Evolutionary conservation across 2,888 invertebrate species (phyloP).

Genomic region (Tipula vernalis): DNA sequence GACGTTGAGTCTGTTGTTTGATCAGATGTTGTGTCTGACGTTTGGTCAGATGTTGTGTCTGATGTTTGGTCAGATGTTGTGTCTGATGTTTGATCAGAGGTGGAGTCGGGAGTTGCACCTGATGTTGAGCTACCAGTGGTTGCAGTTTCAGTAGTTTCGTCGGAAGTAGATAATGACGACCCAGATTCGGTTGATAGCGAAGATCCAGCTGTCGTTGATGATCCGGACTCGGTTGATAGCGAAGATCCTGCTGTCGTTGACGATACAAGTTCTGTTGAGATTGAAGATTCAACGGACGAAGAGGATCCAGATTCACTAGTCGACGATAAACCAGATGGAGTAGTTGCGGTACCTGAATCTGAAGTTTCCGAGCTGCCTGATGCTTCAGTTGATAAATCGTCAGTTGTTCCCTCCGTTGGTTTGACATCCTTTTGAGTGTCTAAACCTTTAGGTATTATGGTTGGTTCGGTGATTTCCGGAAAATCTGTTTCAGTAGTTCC

Average conservation of each 20-base stretch:
- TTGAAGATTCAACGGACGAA: not conserved
- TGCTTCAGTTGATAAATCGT: not conserved
- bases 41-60: not conserved
- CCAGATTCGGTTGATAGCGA: conserved; percentile 8
- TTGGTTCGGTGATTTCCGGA: not conserved
- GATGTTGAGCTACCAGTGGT: conserved; percentile 5
- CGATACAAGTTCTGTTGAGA: not conserved
- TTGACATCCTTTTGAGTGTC: not conserved
- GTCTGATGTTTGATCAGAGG: not conserved
- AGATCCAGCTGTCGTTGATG: not conserved
- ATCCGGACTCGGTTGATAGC: conserved; percentile 4
- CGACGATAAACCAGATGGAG: not conserved
- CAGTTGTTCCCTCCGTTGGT: not conserved
- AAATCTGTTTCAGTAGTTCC: not conserved
- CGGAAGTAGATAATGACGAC: not conserved
- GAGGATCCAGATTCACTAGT: not conserved
- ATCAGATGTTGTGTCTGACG: not conserved
- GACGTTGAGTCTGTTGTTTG: not conserved
- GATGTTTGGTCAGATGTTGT: not conserved
- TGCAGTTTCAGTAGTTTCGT: conserved; percentile 9
- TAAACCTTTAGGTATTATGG: not conserved
- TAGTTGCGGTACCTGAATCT: not conserved
- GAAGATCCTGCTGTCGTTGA: not conserved
- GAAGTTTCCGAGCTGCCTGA: conserved; percentile 11
- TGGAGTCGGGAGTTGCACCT: not conserved